Evolutionary conservation across 2,888 invertebrate species (phyloP), one percentile per base, ranked within the genome.

Genomic region (Andrena minutula): DNA sequence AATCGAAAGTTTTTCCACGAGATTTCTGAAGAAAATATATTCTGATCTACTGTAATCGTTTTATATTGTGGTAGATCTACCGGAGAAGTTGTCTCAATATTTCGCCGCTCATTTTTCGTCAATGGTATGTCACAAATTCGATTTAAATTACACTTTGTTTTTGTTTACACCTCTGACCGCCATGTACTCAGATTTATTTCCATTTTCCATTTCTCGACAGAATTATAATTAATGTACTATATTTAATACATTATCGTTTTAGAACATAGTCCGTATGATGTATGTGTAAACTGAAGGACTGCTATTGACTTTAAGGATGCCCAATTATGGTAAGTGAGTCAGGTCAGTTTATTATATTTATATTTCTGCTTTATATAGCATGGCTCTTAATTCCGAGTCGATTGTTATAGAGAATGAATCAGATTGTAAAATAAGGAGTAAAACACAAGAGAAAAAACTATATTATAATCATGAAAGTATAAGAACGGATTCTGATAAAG

Each of bases 151-250:
- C 0, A 23, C 8, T n/a, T 12, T 60, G 10, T 41, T 65, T 65
- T 76, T 82, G 80, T 82, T 82, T 75, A 72, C 32, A 41, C 12
- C 5, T 10, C 8, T 56, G 20, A 1, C 68, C 68, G 56, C 53
- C 4, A 23, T 28, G 6, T 49, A 28, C 28, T 30, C 26, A 4
- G 20, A 6, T 30, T 4, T 61, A 56, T 41, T 74, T 61, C 35
- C n/a, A 2, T 6, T 20, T 53, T 20, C 20, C 0, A 3, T 47
- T 6, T 32, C 1, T 32, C 12, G 7, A 6, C 3, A 1, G 10
- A 7, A 23, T 12, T 51, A 20, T 5, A 16, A 35, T 26, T 61
- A 26, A 16, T 30, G 8, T 10, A 49, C 30, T 47, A 26, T 49
- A 30, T 32, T 5, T 23, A 51, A 2, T 30, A 20, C 23, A 8